Conservation (phyloP, 2,113 vertebrate genomes). For the Amphiprion ocellaris region DNA sequence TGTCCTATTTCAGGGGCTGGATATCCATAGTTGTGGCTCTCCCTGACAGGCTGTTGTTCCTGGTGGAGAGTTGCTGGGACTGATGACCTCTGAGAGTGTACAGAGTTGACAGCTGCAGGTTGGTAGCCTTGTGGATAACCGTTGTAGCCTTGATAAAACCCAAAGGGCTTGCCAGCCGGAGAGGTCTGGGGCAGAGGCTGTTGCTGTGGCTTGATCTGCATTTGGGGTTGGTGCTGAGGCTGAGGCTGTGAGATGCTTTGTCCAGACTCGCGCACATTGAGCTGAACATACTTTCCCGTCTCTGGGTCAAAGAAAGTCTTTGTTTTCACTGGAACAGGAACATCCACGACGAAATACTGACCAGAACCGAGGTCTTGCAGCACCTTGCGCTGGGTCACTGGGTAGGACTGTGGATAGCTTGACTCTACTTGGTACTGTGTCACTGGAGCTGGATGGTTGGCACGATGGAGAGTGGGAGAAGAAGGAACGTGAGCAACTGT, state of each 20-base stretch:
- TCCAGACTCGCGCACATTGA: conserved; percentile 88
- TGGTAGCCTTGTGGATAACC: conserved; percentile 78
- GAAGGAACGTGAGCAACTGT: conserved; percentile 68
- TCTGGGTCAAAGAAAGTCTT: conserved; percentile 98
- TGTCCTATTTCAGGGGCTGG: conserved; percentile 45
- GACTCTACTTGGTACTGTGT: conserved; percentile 83
- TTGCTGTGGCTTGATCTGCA: conserved; percentile 44
- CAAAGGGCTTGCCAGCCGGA: conserved; percentile 66
- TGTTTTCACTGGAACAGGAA: conserved; percentile 90
- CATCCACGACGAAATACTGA: conserved; percentile 93
- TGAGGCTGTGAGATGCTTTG: conserved; percentile 64
- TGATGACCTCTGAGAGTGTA: conserved; percentile 82
- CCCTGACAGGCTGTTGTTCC: conserved; percentile 51
- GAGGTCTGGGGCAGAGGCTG: conserved; percentile 32
- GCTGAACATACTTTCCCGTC: conserved; percentile 93
- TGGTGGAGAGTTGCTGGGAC: conserved; percentile 76
- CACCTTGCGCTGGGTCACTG: conserved; percentile 90
- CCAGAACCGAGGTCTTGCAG: conserved; percentile 96
- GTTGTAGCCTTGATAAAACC: conserved; percentile 84
- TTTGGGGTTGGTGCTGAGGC: conserved; percentile 51
- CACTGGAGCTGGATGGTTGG: conserved; percentile 68
- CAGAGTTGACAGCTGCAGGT: conserved; percentile 82
- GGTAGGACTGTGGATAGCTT: conserved; percentile 81
- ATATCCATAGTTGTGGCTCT: conserved; percentile 52
- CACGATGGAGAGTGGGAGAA: conserved; percentile 69